Conservation (phyloP, 2,113 vertebrate species). For the Microcebus jonahi region DNA sequence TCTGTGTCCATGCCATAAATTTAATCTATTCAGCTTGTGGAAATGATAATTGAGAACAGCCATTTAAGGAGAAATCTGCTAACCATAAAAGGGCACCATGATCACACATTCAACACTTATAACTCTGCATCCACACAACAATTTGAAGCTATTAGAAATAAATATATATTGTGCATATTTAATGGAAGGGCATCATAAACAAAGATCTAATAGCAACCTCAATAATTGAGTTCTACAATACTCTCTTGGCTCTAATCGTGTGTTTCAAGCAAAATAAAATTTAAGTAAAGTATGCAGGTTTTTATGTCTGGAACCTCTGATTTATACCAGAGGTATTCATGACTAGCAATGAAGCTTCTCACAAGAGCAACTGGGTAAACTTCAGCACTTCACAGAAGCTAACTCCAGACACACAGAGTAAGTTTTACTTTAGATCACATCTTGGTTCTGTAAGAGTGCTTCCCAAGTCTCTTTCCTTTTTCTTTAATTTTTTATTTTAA, state of each 20-base stretch:
- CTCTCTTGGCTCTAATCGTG: conserved; percentile 33
- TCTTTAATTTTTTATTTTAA: background rate
- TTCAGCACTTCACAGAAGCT: background rate
- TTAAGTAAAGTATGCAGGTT: conserved; percentile 36
- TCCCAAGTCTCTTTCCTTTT: background rate
- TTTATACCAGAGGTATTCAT: background rate
- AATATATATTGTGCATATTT: background rate
- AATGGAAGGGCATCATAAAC: conserved; percentile 47
- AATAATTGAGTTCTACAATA: background rate
- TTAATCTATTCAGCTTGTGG: conserved; percentile 10
- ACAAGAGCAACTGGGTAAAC: background rate
- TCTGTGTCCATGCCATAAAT: background rate
- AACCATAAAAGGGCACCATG: background rate
- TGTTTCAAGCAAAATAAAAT: conserved; percentile 44
- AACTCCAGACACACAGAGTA: background rate
- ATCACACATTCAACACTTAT: conserved; percentile 16
- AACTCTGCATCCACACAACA: background rate
- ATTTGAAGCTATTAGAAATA: conserved; percentile 51
- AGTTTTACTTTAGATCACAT: background rate
- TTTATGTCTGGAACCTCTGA: background rate
- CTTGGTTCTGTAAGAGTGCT: background rate
- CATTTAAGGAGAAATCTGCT: conserved; percentile 31
- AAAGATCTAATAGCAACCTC: background rate
- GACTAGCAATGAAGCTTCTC: background rate
- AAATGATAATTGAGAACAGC: conserved; percentile 20